These are phyloP conservation scores for Drosophila takahashii DNA, from an alignment of 1,140 invertebrate species.

Conservation along the genomic window DNA sequence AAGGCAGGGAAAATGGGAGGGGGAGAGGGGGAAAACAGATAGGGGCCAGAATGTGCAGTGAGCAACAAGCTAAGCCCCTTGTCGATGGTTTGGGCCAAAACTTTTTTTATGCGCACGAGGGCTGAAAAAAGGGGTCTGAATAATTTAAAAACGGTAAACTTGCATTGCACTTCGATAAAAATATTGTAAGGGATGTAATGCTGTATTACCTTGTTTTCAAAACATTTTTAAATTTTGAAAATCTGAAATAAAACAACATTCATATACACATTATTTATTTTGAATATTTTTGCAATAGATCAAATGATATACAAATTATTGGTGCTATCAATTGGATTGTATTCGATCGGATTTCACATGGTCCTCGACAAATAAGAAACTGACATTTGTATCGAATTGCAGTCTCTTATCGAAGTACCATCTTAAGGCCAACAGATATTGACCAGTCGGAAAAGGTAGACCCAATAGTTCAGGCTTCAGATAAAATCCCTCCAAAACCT, in stretches of 20 bases:
- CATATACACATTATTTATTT: too few species aligned
- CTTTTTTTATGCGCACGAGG: background rate
- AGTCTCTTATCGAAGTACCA: background rate
- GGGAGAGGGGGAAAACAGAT: slow-evolving; percentile 1
- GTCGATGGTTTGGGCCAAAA: background rate
- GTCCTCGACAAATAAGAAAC: background rate
- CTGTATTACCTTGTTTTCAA: too few species aligned
- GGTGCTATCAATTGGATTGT: too few species aligned
- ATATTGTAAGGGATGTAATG: too few species aligned
- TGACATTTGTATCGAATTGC: background rate
- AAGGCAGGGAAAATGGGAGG: slow-evolving; percentile 8
- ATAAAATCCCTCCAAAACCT: background rate
- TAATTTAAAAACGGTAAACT: slow-evolving; percentile 7
- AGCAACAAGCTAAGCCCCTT: slow-evolving; percentile 31
- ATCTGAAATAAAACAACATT: too few species aligned
- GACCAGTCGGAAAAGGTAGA: background rate
- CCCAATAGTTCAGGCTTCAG: background rate
- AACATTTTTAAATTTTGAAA: too few species aligned
- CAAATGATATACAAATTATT: too few species aligned
- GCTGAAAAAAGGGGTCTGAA: slow-evolving; percentile 10
- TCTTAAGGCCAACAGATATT: background rate
- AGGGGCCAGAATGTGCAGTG: slow-evolving; percentile 13
- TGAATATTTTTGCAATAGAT: too few species aligned
- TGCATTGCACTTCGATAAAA: background rate
- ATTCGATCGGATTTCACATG: too few species aligned